phyloP scores from a whole-genome alignment of 2,888 invertebrate species.

The Omphaloscelis lunosa region DNA sequence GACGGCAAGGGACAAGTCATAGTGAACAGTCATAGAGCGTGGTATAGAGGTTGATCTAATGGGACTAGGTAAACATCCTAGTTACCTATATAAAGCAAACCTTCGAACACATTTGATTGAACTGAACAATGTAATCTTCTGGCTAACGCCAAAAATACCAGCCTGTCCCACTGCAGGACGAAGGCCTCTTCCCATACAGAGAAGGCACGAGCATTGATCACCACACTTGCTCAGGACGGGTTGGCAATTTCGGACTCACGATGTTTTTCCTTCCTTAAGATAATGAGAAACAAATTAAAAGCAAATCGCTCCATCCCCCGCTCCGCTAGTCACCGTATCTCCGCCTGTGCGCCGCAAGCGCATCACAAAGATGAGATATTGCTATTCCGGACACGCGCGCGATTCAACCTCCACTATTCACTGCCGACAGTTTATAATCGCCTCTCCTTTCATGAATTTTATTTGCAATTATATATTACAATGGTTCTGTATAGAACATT shows the following conservation, averaged over 20 bases:
- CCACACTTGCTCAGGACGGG: too few species aligned
- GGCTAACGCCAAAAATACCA: too few species aligned
- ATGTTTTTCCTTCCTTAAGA: too few species aligned
- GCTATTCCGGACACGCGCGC: constrained; percentile 80
- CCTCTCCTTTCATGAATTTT: constrained; percentile 53
- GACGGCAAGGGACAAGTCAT: too few species aligned
- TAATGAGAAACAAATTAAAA: neutral
- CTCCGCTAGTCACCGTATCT: constrained; percentile 66
- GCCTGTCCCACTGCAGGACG: too few species aligned
- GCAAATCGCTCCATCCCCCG: constrained; percentile 49
- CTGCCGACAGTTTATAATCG: constrained; percentile 64
- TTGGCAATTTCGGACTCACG: too few species aligned
- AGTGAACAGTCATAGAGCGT: too few species aligned
- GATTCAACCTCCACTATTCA: constrained; percentile 71
- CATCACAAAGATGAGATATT: constrained; percentile 79
- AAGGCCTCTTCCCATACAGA: too few species aligned
- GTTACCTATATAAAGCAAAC: neutral
- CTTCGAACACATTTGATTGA: neutral
- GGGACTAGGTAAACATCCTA: neutral
- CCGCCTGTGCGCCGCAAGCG: constrained; percentile 56
- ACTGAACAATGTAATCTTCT: neutral
- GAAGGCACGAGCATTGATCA: too few species aligned
- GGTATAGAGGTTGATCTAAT: too few species aligned
- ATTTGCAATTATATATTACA: constrained; percentile 44
- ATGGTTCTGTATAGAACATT: constrained; percentile 24